A percentile compares a stretch with the other conserved stretches of the same genome.
These are phyloP conservation scores for Cephalopachus bancanus DNA, from an alignment of 2,797 vertebrate genomes.

Conservation along the genomic window DNA sequence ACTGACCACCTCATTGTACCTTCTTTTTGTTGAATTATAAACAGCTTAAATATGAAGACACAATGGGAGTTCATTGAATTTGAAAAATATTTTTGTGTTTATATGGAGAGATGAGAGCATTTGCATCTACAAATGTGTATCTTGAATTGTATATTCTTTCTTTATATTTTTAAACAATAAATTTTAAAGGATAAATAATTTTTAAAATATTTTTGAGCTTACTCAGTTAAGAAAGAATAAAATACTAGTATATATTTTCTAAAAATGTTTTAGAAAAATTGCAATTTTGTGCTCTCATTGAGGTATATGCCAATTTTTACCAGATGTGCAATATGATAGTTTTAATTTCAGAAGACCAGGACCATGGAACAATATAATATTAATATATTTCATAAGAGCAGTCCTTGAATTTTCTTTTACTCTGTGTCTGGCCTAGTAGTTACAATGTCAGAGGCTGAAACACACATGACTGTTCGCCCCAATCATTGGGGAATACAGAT, in stretches of 20 bases:
- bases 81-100: background rate
- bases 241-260: background rate
- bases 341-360: background rate
- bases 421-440: background rate
- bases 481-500: slow-evolving; percentile 60
- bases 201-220: background rate
- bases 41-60: background rate
- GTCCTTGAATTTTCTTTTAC: background rate
- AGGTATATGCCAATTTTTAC: background rate
- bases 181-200: background rate
- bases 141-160: background rate
- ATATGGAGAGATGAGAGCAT: background rate
- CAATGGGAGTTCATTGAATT: background rate
- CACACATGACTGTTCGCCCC: background rate
- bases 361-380: background rate
- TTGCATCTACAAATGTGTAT: background rate
- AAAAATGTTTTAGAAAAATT: slow-evolving; percentile 4
- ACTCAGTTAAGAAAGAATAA: background rate
- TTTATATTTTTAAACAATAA: background rate
- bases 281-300: background rate
- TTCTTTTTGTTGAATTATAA: background rate
- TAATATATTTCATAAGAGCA: background rate
- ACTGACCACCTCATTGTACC: background rate
- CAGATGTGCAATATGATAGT: background rate
- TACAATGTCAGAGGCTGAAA: background rate